These are phyloP conservation scores for Sympetrum striolatum DNA, from an alignment of 2,888 invertebrate species.

Conservation along the genomic window DNA sequence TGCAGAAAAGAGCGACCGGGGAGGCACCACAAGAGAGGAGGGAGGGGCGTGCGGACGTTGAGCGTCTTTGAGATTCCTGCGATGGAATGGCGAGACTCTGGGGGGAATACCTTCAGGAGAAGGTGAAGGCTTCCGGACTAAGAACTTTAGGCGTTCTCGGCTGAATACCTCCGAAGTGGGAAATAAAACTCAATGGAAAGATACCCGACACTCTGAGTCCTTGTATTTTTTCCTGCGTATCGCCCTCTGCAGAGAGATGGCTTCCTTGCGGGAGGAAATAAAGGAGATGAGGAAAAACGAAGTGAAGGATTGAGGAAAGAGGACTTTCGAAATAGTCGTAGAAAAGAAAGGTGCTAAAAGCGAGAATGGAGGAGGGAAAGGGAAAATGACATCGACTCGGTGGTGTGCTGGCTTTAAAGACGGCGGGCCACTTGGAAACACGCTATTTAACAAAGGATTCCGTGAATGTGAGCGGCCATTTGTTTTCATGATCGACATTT, in stretches of 20 bases:
- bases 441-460: no score
- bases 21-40: background rate
- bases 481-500: no score
- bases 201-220: background rate
- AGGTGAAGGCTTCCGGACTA: background rate
- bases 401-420: background rate
- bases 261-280: background rate
- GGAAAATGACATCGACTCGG: background rate
- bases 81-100: no score
- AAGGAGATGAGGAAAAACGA: background rate
- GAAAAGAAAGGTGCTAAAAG: background rate
- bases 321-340: background rate
- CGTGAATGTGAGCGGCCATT: no score
- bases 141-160: background rate
- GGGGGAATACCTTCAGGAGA: background rate
- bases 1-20: background rate
- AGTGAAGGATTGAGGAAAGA: background rate
- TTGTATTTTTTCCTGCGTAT: background rate
- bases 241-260: background rate
- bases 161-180: background rate
- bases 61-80: no score
- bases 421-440: no score
- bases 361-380: background rate
- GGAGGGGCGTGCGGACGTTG: background rate
- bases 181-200: background rate